These are phyloP conservation scores for Beris chalybata DNA, from an alignment of 2,888 invertebrate species.

Conservation along the genomic window DNA sequence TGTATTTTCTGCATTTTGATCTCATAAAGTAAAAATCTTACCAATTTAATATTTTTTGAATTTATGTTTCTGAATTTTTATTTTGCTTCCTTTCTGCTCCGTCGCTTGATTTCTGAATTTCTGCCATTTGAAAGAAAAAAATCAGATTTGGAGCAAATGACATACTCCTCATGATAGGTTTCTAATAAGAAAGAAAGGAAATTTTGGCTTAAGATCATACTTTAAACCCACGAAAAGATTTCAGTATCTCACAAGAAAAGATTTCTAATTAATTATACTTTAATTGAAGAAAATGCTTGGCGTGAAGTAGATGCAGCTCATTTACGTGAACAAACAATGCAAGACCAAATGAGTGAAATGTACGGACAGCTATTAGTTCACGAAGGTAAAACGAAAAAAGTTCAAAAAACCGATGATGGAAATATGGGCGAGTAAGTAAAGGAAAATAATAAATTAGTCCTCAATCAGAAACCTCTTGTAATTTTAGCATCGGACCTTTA, in stretches of 20 bases:
- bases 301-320: conserved; percentile 48
- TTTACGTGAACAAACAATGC: conserved; percentile 48
- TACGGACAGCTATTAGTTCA: conserved; percentile 46
- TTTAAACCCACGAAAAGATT: background rate
- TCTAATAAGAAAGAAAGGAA: too few relatives aligned
- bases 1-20: too few relatives aligned
- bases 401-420: background rate
- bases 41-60: too few relatives aligned
- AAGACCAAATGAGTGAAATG: conserved; percentile 48
- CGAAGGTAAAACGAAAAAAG: conserved; percentile 37
- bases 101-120: too few relatives aligned
- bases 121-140: too few relatives aligned
- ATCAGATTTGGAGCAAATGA: too few relatives aligned
- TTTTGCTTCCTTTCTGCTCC: too few relatives aligned
- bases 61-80: too few relatives aligned
- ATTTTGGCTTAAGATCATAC: too few relatives aligned
- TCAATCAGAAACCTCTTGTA: background rate
- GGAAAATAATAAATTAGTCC: background rate
- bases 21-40: too few relatives aligned
- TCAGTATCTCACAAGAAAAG: conserved; percentile 45
- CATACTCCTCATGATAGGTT: too few relatives aligned
- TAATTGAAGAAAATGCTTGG: conserved; percentile 48
- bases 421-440: conserved; percentile 6
- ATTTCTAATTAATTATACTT: background rate
- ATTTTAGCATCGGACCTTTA: conserved; percentile 45